Base-by-base conservation (phyloP, 2,888 invertebrate genomes). In the Junonia oenone region DNA sequence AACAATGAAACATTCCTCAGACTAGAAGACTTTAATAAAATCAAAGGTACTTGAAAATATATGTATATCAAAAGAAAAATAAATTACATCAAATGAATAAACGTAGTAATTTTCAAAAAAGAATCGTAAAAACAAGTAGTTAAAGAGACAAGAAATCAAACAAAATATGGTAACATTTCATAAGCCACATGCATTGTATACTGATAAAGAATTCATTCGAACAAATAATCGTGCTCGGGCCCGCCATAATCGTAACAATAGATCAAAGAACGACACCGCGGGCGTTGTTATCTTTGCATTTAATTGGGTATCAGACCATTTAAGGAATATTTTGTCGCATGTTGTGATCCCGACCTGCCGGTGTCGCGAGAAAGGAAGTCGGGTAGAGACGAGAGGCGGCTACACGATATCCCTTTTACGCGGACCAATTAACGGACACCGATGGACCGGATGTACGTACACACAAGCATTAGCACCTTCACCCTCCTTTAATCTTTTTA, bases 321-420 rank as follows among this genome's bases (percentile, higher is more conserved):
- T 72, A 74, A 67, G 71, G 72, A 61, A 62, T 65, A 67, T 70
- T 72, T 72, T 76, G 65, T 65, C 72, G 67, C 69, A 66, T 64
- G 67, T 72, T 75, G 78, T 74, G 78, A 80, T 68, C 65, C 62
- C 70, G 70, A 73, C 67, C 66, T 75, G 73, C 71, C 73, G 71
- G 71, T 74, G 74, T 79, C 78, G 72, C 73, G 68, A 68, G 68
- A 72, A 80, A 85, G 87, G 88, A 88, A 83, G 79, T 76, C 66
- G 75, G 68, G 64, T 69, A 68, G 68, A 68, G 72, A 69, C 73
- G 69, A 59, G 76, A 75, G 72, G 73, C 69, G 65, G 75, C 72
- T 83, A 89, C 90, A 90, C 81, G 90, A 86, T 86, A 90, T 89
- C 88, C 88, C 90, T 90, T 89, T 90, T 89, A 90, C 86, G 83